Evolutionary conservation across 2,888 invertebrate genomes (phyloP), one percentile per base, ranked within the genome.

Genomic region (Drosophila vallismaia): DNA sequence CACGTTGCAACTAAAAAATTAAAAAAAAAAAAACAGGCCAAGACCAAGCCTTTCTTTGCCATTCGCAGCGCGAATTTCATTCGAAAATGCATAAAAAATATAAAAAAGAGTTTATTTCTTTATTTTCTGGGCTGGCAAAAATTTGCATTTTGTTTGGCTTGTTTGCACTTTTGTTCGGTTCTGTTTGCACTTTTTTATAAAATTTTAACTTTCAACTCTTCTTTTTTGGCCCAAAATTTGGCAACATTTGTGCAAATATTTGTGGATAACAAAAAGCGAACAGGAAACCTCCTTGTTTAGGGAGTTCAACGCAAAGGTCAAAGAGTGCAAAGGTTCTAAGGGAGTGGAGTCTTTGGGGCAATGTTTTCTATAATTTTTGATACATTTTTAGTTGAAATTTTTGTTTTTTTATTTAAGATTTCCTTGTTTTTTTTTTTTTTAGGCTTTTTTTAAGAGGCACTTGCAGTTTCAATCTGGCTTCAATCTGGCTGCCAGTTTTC

Each of bases 161-260:
- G 77, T 58, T 80, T 73, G 76, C 64, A 28, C 60, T 54, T 71
- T 79, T 74, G 67, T 58, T 60, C 63, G 62, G 53, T 49, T 53
- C 63, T 28, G 66, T 56, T 49, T 50, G 46, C 9, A 52, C 54
- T 71, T 62, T 62, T 68, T 73, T 55, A 55, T 59, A 46, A 63
- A 58, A 58, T 60, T 69, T 33, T 8, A 29, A 3, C 9, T 49
- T 56, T 54, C 50, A 33, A 36, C 51, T 19, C 19, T 19, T 2
- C 2, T 19, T 19, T 19, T 19, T 1, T 14, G 1, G 19, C 19
- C 19, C 19, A 19, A 19, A 19, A 19, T 55, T 55, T 28, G 54
- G 54, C 55, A 78, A 67, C 81, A 81, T 74, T 78, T 81, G 85
- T 63, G 75, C 84, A 81, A 84, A 81, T 84, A 81, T 81, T 84